Evolutionary conservation across 2,113 vertebrate species (phyloP).

Genomic region (Morphnarchus princeps): DNA sequence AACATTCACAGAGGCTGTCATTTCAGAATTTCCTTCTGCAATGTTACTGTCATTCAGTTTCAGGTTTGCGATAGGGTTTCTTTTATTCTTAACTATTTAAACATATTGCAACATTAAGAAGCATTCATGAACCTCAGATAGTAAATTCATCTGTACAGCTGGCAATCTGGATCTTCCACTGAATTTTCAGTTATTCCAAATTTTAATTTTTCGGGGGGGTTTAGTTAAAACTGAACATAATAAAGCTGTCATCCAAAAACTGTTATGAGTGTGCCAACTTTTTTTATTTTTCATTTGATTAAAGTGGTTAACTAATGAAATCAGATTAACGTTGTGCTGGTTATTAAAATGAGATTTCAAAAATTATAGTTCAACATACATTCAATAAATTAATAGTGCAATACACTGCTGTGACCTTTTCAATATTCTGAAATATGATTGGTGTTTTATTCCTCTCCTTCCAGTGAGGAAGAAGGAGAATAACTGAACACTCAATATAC

Average conservation of each 20-base stretch:
- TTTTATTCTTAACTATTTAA: background rate
- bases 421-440: conserved; percentile 11
- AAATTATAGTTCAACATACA: background rate
- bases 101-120: background rate
- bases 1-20: background rate
- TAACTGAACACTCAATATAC: background rate
- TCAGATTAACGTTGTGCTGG: background rate
- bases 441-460: background rate
- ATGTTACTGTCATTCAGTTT: background rate
- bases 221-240: background rate
- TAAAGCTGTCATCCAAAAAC: background rate
- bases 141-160: background rate
- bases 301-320: background rate
- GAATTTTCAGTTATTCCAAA: background rate
- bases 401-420: background rate
- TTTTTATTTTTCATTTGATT: background rate
- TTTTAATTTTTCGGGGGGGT: fast-evolving
- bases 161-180: background rate
- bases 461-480: background rate
- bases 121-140: background rate
- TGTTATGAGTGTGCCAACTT: background rate
- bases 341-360: background rate
- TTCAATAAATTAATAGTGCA: background rate
- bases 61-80: background rate
- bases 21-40: background rate